Conservation (phyloP, 2,113 vertebrate genomes). For the Pterophyllum scalare region DNA sequence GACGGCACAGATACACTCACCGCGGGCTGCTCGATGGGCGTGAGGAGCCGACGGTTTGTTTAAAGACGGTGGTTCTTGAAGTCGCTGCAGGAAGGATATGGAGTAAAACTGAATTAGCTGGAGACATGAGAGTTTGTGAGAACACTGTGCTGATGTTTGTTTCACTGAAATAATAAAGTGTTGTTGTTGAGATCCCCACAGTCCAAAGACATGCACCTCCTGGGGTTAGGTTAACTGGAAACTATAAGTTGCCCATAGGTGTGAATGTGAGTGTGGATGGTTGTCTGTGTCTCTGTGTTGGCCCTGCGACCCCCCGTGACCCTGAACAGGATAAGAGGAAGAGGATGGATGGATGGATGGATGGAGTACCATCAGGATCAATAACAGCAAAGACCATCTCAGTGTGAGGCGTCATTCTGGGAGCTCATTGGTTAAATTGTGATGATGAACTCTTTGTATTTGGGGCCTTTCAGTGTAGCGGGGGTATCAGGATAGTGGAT, state of each 20-base stretch:
- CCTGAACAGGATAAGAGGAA: too few species aligned
- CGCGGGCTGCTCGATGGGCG: not conserved
- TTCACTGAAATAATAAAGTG: rapidly evolving
- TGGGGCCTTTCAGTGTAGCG: not conserved
- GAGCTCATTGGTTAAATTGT: not conserved
- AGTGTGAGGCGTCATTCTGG: not conserved
- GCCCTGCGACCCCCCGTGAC: too few species aligned
- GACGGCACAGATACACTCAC: constrained; percentile 12
- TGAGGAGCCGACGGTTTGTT: too few species aligned
- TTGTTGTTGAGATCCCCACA: not conserved
- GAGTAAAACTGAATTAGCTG: not conserved
- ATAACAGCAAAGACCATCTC: not conserved
- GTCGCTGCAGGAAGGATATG: not conserved
- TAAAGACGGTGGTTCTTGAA: too few species aligned
- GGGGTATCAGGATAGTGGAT: too few species aligned
- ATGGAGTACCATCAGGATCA: too few species aligned
- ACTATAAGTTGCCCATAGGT: too few species aligned
- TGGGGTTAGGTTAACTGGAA: too few species aligned
- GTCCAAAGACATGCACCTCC: too few species aligned
- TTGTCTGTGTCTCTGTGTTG: too few species aligned
- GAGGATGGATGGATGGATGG: too few species aligned
- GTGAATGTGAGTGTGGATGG: too few species aligned
- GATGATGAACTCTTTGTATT: not conserved
- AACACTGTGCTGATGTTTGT: rapidly evolving
- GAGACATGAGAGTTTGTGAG: not conserved